Conservation (phyloP, 2,888 invertebrate genomes). For the Noctua janthina region DNA sequence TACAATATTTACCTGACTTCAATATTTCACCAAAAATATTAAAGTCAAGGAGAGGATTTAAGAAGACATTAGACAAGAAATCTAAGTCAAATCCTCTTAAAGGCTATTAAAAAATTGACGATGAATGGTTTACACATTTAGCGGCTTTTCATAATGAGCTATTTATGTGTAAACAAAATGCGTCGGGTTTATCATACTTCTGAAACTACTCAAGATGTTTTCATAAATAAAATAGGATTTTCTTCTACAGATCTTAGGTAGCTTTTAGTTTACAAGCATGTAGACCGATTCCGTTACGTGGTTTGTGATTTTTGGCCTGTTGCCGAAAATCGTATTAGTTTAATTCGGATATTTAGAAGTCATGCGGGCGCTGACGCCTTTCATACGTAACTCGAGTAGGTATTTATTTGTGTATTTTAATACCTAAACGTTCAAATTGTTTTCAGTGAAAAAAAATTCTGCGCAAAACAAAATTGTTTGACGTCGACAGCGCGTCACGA, state of each 20-base stretch:
- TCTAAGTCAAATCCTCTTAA: background rate
- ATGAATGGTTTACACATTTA: slow-evolving; percentile 30
- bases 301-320: slow-evolving; percentile 50
- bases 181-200: slow-evolving; percentile 14
- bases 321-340: slow-evolving; percentile 58
- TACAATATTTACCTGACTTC: background rate
- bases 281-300: slow-evolving; percentile 42
- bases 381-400: slow-evolving; percentile 39
- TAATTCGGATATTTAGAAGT: slow-evolving; percentile 40
- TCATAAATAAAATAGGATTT: slow-evolving; percentile 21
- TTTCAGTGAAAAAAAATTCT: slow-evolving; percentile 5
- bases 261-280: slow-evolving; percentile 40
- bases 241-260: slow-evolving; percentile 18
- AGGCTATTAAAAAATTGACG: slow-evolving; percentile 5
- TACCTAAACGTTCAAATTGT: slow-evolving; percentile 9
- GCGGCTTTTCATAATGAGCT: slow-evolving; percentile 22
- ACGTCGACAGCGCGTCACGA: slow-evolving; percentile 51
- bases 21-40: background rate
- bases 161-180: slow-evolving; percentile 27
- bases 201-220: slow-evolving; percentile 17
- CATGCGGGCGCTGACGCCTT: slow-evolving; percentile 49
- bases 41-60: background rate
- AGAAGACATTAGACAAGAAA: background rate
- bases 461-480: slow-evolving; percentile 35
- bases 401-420: slow-evolving; percentile 46